Evolutionary conservation across 2,888 invertebrate species (phyloP).

Genomic region (Tetheella fluctuosa): DNA sequence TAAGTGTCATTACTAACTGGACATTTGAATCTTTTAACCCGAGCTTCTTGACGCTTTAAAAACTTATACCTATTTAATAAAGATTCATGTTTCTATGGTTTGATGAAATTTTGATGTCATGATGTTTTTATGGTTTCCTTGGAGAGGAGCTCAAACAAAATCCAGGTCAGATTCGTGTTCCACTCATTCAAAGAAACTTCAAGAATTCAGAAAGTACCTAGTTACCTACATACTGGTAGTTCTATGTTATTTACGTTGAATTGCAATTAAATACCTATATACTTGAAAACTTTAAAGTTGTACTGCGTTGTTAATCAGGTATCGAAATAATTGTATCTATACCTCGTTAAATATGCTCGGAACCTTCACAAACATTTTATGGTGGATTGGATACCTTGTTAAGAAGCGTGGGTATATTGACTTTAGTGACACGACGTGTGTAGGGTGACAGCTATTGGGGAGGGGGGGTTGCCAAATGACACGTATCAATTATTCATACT

Average conservation of each 20-base stretch:
- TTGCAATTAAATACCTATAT: no score
- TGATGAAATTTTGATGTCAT: no score
- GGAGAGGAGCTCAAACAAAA: no score
- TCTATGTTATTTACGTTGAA: no score
- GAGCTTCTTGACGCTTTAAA: not conserved
- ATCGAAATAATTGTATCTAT: not conserved
- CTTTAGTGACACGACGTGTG: slow-evolving; percentile 47
- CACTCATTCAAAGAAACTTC: no score
- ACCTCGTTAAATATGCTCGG: not conserved
- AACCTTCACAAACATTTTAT: not conserved
- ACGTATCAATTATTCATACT: slow-evolving; percentile 82
- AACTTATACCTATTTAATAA: no score
- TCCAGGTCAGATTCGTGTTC: no score
- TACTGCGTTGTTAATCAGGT: not conserved
- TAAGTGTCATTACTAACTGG: slow-evolving; percentile 3
- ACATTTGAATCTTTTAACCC: not conserved
- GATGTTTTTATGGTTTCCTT: no score
- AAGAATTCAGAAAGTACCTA: no score
- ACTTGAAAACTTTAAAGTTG: not conserved
- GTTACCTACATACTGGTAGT: no score
- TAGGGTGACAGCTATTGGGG: slow-evolving; percentile 39
- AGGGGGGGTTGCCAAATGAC: slow-evolving; percentile 82
- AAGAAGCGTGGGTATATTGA: slow-evolving; percentile 46
- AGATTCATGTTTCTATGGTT: no score
- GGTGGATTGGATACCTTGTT: slow-evolving; percentile 17